Percentiles rank a stretch among this genome's conserved stretches.
phyloP scores from a whole-genome alignment of 2,797 vertebrate species.

The Gobio occitaniae region DNA sequence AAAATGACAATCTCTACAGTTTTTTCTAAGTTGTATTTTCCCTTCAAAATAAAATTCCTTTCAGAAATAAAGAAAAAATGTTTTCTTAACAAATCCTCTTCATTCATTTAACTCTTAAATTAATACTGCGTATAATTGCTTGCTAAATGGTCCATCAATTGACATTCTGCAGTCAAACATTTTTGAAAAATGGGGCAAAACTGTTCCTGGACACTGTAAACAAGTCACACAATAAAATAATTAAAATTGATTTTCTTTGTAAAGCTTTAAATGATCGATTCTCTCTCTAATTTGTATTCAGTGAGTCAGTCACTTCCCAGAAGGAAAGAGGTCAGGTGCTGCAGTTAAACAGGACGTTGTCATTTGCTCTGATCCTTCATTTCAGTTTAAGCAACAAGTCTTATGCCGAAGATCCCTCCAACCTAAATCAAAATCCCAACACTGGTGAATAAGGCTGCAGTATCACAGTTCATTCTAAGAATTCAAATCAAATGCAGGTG shows the following conservation, averaged over 20 bases:
- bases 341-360: neutral
- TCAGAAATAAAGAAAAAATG: neutral
- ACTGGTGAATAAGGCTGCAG: neutral
- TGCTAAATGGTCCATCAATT: neutral
- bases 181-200: neutral
- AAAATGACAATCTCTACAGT: neutral
- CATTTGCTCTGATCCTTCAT: neutral
- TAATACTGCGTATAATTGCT: neutral
- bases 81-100: too few species aligned
- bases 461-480: neutral
- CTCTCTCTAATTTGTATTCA: neutral
- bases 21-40: neutral
- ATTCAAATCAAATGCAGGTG: slow-evolving; percentile 6
- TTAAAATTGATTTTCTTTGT: neutral
- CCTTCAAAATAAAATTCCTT: neutral
- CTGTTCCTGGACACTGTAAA: too few species aligned
- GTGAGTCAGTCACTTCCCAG: neutral
- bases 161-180: too few species aligned
- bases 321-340: neutral
- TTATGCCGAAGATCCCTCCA: neutral
- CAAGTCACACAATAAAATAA: neutral
- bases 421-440: neutral
- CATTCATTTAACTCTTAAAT: neutral
- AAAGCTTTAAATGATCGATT: neutral
- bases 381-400: neutral